Evolutionary conservation across 1,140 invertebrate genomes (phyloP), one percentile per base, ranked within the genome.

Genomic region (Watersipora subatra): DNA sequence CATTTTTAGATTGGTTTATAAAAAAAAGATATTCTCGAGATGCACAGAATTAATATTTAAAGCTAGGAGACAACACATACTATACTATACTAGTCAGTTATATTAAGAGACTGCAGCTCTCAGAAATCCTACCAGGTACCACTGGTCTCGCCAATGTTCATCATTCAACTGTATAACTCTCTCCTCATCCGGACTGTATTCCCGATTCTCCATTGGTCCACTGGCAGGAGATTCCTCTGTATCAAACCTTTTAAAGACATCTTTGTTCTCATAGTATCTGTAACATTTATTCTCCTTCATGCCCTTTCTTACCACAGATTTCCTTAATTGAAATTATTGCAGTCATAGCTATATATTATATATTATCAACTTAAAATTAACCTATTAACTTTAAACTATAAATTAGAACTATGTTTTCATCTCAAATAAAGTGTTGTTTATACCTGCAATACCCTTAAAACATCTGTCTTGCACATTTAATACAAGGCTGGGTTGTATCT

Each of bases 71-170:
- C n/a, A n/a, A n/a, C n/a, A n/a, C n/a, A n/a, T n/a, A n/a, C n/a
- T n/a, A n/a, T n/a, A n/a, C n/a, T n/a, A n/a, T n/a, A n/a, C n/a
- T n/a, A n/a, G n/a, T n/a, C n/a, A n/a, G n/a, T n/a, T n/a, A n/a
- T n/a, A n/a, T n/a, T n/a, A n/a, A n/a, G n/a, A n/a, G n/a, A n/a
- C n/a, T n/a, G n/a, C n/a, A n/a, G n/a, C n/a, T n/a, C n/a, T n/a
- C n/a, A n/a, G n/a, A n/a, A n/a, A n/a, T n/a, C 77, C 75, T 73
- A 82, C 80, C 72, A 79, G 67, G 66, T 82, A 82, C 81, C 80
- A 82, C 70, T 80, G 76, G 61, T 81, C 73, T 15, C 67, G 61
- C 62, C 72, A 82, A 61, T 69, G 71, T 20, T 77, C 78, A 72
- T 81, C 80, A 66, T 74, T 75, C 63, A 79, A 80, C 1, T 64